Evolutionary conservation across 2,113 vertebrate genomes (phyloP).

Genomic region (Malurus elegans): DNA sequence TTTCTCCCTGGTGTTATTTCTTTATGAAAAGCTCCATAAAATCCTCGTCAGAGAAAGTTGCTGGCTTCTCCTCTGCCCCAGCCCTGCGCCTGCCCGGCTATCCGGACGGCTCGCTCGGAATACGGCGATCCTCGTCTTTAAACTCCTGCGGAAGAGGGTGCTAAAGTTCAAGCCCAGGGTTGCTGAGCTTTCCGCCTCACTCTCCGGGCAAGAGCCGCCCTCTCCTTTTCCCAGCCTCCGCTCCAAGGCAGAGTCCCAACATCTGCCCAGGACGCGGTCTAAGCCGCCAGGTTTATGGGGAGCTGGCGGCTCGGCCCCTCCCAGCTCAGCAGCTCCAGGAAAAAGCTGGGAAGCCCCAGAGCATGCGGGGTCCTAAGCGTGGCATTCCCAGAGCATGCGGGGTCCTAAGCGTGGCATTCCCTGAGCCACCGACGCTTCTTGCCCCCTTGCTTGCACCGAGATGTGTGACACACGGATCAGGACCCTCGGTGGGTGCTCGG

Average conservation of each 20-base stretch:
- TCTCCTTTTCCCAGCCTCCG: background rate
- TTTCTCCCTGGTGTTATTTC: background rate
- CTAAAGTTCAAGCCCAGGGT: conserved; percentile 43
- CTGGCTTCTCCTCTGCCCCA: background rate
- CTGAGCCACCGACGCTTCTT: background rate
- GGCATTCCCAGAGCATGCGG: background rate
- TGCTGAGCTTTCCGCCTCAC: background rate
- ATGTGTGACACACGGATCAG: background rate
- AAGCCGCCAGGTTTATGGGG: conserved; percentile 67
- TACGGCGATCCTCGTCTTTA: background rate
- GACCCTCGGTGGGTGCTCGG: background rate
- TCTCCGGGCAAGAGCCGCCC: background rate
- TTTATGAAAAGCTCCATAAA: background rate
- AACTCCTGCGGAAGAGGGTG: conserved; percentile 46
- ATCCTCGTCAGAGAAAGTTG: background rate
- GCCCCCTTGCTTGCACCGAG: background rate
- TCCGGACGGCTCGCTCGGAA: background rate
- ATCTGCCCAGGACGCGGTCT: conserved; percentile 52
- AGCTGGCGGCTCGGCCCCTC: conserved; percentile 52
- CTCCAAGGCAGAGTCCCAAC: conserved; percentile 29
- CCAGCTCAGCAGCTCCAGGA: conserved; percentile 48
- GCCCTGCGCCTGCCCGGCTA: background rate
- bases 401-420: conserved; percentile 22
- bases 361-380: conserved; percentile 26
- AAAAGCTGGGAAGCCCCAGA: conserved; percentile 31